Conservation (phyloP, 2,113 vertebrate genomes). For the Triplophysa siluroides region DNA sequence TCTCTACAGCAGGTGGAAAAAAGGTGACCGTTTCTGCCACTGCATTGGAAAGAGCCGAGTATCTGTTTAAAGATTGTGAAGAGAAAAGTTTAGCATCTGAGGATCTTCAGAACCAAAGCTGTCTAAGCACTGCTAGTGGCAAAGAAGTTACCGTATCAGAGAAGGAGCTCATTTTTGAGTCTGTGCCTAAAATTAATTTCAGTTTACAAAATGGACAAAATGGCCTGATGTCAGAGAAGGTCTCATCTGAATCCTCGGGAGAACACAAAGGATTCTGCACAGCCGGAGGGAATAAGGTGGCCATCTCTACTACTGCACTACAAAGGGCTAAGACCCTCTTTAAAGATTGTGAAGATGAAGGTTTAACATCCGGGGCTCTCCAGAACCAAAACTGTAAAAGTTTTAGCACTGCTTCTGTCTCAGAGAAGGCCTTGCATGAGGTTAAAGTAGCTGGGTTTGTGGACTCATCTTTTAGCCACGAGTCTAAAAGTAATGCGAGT, state of each 20-base stretch:
- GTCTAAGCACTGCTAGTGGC: constrained; percentile 80
- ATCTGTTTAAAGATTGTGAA: constrained; percentile 73
- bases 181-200: constrained; percentile 59
- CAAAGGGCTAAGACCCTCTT: constrained; percentile 68
- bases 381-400: no score
- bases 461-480: no score
- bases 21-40: constrained; percentile 55
- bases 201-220: not conserved
- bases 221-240: not conserved
- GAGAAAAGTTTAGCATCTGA: constrained; percentile 26
- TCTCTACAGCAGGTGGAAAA: constrained; percentile 59
- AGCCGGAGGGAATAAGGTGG: constrained; percentile 59
- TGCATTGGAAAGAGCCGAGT: constrained; percentile 54
- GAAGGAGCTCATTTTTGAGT: constrained; percentile 60
- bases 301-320: constrained; percentile 53
- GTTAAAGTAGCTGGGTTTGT: no score
- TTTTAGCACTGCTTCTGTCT: no score
- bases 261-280: constrained; percentile 41
- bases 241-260: not conserved
- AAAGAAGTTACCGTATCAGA: constrained; percentile 74
- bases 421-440: no score
- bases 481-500: no score
- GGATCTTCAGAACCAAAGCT: constrained; percentile 7
- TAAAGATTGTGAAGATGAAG: constrained; percentile 65
- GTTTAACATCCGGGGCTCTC: constrained; percentile 3